These are phyloP conservation scores for Operophtera brumata DNA, from an alignment of 2,888 invertebrate species.

Conservation along the genomic window DNA sequence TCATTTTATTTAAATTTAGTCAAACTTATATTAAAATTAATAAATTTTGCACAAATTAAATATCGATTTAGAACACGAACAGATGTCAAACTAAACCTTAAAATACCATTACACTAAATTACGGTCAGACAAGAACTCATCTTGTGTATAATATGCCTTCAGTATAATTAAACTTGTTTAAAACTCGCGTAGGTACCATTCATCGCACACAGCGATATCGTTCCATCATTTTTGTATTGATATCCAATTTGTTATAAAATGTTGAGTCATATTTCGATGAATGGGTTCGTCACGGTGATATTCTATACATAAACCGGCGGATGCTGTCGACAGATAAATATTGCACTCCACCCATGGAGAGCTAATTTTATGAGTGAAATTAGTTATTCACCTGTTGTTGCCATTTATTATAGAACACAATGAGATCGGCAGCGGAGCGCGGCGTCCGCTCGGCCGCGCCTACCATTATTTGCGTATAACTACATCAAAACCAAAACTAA, in stretches of 20 bases:
- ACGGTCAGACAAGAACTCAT: too few relatives aligned
- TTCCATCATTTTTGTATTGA: constrained; percentile 14
- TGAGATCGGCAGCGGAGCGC: constrained; percentile 63
- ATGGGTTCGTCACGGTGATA: constrained; percentile 55
- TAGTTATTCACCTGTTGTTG: constrained; percentile 80
- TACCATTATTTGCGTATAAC: constrained; percentile 59
- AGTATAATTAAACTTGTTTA: constrained; percentile 6
- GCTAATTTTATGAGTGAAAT: constrained; percentile 79
- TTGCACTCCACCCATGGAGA: constrained; percentile 76
- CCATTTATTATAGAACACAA: constrained; percentile 77
- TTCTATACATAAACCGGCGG: constrained; percentile 57
- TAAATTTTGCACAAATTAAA: too few relatives aligned
- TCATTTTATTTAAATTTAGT: too few relatives aligned
- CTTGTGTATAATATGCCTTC: too few relatives aligned
- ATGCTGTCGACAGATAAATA: constrained; percentile 72
- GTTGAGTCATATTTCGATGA: constrained; percentile 39
- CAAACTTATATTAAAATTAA: too few relatives aligned
- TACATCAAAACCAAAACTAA: constrained; percentile 53
- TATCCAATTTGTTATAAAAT: constrained; percentile 23
- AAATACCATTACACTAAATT: too few relatives aligned
- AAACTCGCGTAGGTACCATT: background rate
- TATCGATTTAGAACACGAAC: too few relatives aligned
- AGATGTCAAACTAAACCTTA: too few relatives aligned
- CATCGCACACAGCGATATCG: background rate
- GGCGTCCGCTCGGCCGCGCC: constrained; percentile 57